Evolutionary conservation across 2,797 vertebrate species (phyloP).

Genomic region (Molossus molossus): DNA sequence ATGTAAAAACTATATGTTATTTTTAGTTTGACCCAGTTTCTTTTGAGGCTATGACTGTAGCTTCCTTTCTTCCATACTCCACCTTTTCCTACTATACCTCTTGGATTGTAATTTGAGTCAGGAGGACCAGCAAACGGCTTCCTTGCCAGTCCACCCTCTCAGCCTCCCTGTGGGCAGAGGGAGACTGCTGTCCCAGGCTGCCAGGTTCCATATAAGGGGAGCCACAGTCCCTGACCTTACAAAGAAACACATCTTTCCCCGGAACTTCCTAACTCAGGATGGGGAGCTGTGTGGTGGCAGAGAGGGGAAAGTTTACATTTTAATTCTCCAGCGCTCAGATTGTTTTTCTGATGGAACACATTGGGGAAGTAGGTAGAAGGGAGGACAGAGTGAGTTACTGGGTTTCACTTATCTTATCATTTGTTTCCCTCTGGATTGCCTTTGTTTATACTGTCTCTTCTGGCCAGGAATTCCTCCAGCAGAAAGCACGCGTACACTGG

Average conservation of each 20-base stretch:
- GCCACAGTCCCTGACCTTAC: neutral
- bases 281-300: neutral
- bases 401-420: slow-evolving; percentile 84
- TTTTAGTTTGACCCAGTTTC: slow-evolving; percentile 71
- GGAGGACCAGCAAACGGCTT: fast-evolving
- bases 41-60: slow-evolving; percentile 30
- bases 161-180: neutral
- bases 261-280: neutral
- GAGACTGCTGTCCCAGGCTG: neutral
- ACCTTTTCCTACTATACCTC: neutral
- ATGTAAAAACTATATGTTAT: neutral
- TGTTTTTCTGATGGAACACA: slow-evolving; percentile 72
- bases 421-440: slow-evolving; percentile 79
- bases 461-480: slow-evolving; percentile 73
- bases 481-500: slow-evolving; percentile 43
- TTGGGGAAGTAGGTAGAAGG: slow-evolving; percentile 66
- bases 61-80: slow-evolving; percentile 1
- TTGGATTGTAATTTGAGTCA: neutral
- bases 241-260: neutral
- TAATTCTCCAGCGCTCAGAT: slow-evolving; percentile 17
- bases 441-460: slow-evolving; percentile 76
- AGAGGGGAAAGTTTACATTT: neutral
- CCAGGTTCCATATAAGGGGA: neutral
- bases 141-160: neutral
- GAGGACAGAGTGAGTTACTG: slow-evolving; percentile 73